phyloP scores from a whole-genome alignment of 2,888 invertebrate species.

The Entomobrya multifasciata region DNA sequence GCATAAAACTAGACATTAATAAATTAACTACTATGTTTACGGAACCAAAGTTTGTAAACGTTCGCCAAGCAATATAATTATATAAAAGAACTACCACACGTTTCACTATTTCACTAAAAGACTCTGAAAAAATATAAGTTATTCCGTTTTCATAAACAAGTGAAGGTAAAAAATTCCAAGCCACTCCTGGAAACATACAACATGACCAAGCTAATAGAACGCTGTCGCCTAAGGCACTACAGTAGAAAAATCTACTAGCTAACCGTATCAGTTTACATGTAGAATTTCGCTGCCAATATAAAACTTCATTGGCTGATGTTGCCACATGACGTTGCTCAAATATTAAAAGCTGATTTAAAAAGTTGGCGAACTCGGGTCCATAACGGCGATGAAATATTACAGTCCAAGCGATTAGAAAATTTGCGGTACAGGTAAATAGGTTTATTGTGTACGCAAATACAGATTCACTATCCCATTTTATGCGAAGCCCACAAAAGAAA shows the following conservation, averaged over 20 bases:
- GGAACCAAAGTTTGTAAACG: background rate
- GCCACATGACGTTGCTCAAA: background rate
- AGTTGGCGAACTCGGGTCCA: background rate
- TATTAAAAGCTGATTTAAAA: slow-evolving; percentile 8
- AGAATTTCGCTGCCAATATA: background rate
- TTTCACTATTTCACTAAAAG: background rate
- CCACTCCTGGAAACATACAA: background rate
- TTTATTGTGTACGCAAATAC: background rate
- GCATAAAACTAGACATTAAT: background rate
- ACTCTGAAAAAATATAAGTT: no score
- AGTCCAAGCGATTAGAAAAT: background rate
- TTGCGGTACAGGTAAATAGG: background rate
- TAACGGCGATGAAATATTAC: background rate
- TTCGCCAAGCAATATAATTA: slow-evolving; percentile 15
- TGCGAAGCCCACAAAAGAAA: background rate
- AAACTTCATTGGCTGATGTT: background rate
- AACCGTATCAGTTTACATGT: background rate
- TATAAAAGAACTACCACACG: background rate
- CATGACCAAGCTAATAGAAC: background rate
- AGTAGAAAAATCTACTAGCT: background rate
- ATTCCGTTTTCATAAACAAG: background rate
- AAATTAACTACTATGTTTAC: slow-evolving; percentile 8
- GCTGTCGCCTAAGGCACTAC: background rate
- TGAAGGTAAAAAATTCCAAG: slow-evolving; percentile 27
- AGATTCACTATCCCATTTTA: slow-evolving; percentile 6